Evolutionary conservation across 2,888 invertebrate genomes (phyloP).

Genomic region (Altica lythri): DNA sequence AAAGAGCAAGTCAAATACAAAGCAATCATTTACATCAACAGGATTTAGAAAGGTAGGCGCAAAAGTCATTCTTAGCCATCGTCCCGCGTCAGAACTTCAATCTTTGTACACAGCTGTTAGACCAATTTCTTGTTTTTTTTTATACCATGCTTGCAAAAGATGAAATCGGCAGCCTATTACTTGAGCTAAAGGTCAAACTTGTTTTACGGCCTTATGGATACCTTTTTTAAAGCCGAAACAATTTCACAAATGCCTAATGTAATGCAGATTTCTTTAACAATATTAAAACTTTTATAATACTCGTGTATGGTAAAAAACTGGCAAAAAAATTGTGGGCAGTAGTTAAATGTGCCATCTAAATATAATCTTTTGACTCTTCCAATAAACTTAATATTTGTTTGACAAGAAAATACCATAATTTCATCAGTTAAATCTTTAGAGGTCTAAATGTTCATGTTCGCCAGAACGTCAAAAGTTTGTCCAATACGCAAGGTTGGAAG

Average conservation of each 20-base stretch:
- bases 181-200: constrained; percentile 11
- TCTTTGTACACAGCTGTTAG: no score
- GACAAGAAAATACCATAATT: background rate
- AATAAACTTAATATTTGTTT: background rate
- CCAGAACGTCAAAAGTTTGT: background rate
- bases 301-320: background rate
- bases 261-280: background rate
- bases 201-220: constrained; percentile 7
- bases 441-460: background rate
- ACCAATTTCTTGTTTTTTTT: no score
- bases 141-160: constrained; percentile 11
- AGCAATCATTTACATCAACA: background rate
- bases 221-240: constrained; percentile 14
- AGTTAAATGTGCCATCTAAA: no score
- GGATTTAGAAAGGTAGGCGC: no score
- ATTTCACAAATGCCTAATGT: constrained; percentile 1
- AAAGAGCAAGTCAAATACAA: constrained; percentile 1
- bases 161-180: constrained; percentile 15
- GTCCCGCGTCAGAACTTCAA: background rate
- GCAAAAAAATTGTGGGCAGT: no score
- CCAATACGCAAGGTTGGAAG: background rate
- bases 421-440: background rate
- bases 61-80: constrained; percentile 1
- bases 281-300: background rate
- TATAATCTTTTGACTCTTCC: no score